These are phyloP conservation scores for Eonycteris spelaea DNA, from an alignment of 2,113 vertebrate genomes.

Conservation along the genomic window DNA sequence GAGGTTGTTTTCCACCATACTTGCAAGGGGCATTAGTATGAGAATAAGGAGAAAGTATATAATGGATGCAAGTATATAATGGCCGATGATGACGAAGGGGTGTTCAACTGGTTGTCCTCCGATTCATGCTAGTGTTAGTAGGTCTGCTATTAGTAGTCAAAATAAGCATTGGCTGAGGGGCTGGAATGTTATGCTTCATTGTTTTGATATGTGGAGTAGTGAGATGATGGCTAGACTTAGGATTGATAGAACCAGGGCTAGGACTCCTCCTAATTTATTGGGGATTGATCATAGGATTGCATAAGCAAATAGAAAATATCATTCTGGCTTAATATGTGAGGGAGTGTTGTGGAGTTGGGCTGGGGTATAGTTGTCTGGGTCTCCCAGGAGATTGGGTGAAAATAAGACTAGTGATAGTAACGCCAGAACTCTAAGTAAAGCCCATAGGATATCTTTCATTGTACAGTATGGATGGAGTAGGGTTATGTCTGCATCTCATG, in stretches of 20 bases:
- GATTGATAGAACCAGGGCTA: neutral
- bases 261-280: neutral
- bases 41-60: no score
- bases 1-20: neutral
- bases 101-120: neutral
- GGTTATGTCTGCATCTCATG: neutral
- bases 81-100: neutral
- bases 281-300: neutral
- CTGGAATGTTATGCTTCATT: no score
- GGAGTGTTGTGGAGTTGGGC: neutral
- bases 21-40: no score
- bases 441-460: neutral
- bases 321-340: neutral
- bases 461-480: neutral
- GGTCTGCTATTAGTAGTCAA: no score
- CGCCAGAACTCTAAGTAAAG: neutral
- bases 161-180: no score
- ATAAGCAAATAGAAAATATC: conserved; percentile 36
- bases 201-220: neutral
- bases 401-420: neutral
- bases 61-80: neutral
- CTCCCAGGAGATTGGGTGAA: neutral
- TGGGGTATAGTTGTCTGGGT: neutral
- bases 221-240: neutral
- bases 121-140: no score